phyloP scores from a whole-genome alignment of 2,888 invertebrate genomes.

The Orthosia cruda region DNA sequence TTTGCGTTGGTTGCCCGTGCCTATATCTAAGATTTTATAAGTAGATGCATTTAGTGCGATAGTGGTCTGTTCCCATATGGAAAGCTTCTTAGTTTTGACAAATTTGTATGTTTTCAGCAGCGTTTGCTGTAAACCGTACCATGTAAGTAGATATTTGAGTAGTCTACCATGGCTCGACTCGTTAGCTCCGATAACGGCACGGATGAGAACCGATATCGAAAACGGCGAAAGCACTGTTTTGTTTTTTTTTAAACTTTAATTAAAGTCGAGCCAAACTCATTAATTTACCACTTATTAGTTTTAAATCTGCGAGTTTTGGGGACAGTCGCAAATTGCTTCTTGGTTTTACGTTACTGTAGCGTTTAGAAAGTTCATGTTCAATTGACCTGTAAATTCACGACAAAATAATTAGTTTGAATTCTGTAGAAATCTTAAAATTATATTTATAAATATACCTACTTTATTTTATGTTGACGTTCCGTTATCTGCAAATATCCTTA shows the following conservation, averaged over 20 bases:
- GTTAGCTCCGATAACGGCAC: slow-evolving; percentile 15
- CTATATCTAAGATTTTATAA: too few relatives aligned
- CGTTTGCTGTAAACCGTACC: slow-evolving; percentile 1
- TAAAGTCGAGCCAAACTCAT: slow-evolving; percentile 39
- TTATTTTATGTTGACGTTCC: background rate
- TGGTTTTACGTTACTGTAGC: slow-evolving; percentile 10
- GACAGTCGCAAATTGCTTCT: slow-evolving; percentile 15
- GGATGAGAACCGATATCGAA: slow-evolving; percentile 46
- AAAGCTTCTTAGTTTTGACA: background rate
- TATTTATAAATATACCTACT: background rate
- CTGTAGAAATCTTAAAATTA: background rate
- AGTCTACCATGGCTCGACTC: slow-evolving; percentile 18
- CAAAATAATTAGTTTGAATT: background rate
- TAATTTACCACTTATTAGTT: slow-evolving; percentile 51
- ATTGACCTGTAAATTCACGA: background rate
- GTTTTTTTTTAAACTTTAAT: slow-evolving; percentile 37
- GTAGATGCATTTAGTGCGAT: too few relatives aligned
- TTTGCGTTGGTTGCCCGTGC: too few relatives aligned
- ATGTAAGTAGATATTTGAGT: background rate
- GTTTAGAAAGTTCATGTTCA: background rate
- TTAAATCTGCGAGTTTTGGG: slow-evolving; percentile 27
- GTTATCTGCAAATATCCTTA: background rate
- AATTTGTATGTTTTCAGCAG: background rate
- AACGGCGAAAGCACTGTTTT: slow-evolving; percentile 41
- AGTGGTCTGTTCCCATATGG: background rate